Evolutionary conservation across 1,140 invertebrate species (phyloP).

Genomic region (Dendroctonus valens): DNA sequence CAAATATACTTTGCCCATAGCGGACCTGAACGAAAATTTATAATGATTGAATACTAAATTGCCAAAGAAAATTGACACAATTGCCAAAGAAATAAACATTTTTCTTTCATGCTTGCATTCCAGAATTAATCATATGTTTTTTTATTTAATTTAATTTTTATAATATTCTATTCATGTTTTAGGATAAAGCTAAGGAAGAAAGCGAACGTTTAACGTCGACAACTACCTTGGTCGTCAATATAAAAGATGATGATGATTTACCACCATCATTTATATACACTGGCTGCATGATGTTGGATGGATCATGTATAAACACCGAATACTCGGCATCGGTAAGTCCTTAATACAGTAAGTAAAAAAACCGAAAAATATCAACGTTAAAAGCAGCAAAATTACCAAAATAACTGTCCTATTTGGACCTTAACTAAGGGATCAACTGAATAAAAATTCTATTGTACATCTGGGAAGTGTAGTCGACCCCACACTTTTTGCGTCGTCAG

Average conservation of each 20-base stretch:
- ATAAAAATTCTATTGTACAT: too few species aligned
- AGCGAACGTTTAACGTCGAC: slow-evolving; percentile 74
- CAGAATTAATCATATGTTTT: neutral
- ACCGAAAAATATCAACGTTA: neutral
- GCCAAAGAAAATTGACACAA: too few species aligned
- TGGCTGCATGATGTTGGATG: slow-evolving; percentile 74
- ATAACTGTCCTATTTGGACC: neutral
- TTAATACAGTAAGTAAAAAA: too few species aligned
- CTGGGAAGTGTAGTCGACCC: too few species aligned
- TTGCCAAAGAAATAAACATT: too few species aligned
- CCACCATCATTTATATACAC: slow-evolving; percentile 85
- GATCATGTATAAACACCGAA: slow-evolving; percentile 79
- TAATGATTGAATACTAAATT: too few species aligned
- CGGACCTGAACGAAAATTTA: too few species aligned
- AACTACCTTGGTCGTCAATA: slow-evolving; percentile 80
- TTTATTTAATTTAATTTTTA: neutral
- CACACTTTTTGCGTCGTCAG: too few species aligned
- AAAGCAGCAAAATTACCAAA: neutral
- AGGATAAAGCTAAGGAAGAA: slow-evolving; percentile 80
- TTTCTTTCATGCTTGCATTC: too few species aligned
- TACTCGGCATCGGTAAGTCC: slow-evolving; percentile 66
- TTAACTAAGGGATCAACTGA: neutral
- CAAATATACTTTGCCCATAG: too few species aligned
- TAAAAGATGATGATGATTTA: slow-evolving; percentile 86
- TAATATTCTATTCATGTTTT: slow-evolving; percentile 17